Evolutionary conservation across 2,113 vertebrate species (phyloP), one percentile per base, ranked within the genome.

Genomic region (Monopterus albus): DNA sequence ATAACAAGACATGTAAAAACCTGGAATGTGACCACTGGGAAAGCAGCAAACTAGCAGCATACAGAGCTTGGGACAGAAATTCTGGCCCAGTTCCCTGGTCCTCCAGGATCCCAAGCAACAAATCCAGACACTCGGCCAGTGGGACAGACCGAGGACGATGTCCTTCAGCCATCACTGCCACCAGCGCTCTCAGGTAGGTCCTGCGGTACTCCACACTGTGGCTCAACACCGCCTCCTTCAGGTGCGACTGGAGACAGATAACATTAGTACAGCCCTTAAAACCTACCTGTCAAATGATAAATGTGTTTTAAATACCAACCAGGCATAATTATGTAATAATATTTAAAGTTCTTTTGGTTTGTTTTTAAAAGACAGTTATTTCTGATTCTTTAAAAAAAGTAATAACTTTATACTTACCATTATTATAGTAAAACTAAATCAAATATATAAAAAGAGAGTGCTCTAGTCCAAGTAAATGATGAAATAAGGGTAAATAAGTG

Each of bases 171-270:
- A 87, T 85, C 62, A 89, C 90, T 55, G 70, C 72, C 35, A 91
- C 88, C 75, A 96, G 84, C 55, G 94, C 94, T 62, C 92, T 67
- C 29, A 97, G 87, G 87, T 92, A 94, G n/a, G 85, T 46, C 60
- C 77, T 91, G 75, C 92, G 88, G 85, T 94, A 94, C 53, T 92
- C 91, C 45, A 81, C 75, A 74, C 87, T 83, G 52, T 67, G 55
- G 39, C 83, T 88, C 36, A 88, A 64, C 83, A 75, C 88, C 5
- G 92, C 89, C 1, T 75, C 87, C 78, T 0, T 46, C 74, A 97
- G 91, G 84, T 89, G 93, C 46, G 84, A 86, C 96, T 97, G 75
- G 28, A 71, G 49, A 71, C 10, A 84, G 40, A 83, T 4, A 0
- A 0, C 21, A 60, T 28, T 5, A 20, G 1, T 26, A 2, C 7